Base-by-base conservation (phyloP, 2,113 vertebrate genomes). In the Perognathus longimembris region DNA sequence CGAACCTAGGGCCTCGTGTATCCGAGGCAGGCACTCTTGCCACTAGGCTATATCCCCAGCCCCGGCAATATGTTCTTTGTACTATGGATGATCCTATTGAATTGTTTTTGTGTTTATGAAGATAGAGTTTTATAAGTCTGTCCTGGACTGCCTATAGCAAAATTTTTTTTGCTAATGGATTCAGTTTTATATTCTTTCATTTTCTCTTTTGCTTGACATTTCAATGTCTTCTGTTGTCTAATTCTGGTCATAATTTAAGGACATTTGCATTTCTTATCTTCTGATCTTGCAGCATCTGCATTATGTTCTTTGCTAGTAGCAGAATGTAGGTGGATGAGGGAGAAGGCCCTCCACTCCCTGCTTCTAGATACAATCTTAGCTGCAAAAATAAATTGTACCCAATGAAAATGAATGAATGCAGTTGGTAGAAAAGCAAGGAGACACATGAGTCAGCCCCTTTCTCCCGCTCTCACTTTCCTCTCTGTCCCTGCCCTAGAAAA, bases 181-280 rank as follows among this genome's bases (percentile, higher is more conserved):
- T 92, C 21, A 45, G 28, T 78, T 78, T 59, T 73, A 12, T 50
- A 42, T 78, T 69, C 57, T 69, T 50, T 86, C 45, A 15, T 91
- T 89, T 93, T 80, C 38, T 92, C 42, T 64, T 76, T 78, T 50
- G 24, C 76, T 57, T 90, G 86, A 67, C 36, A 57, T 76, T 81
- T 92, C 70, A 54, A 54, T 30, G 73, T 34, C 59, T 70, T 66
- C 40, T 84, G 82, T 75, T 87, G 34, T 75, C 20, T 76, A 42
- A 59, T 9, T 70, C 77, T 79, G 42, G n/a, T 76, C 71, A 6
- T 24, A 76, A 79, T 22, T 70, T 87, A 32, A 81, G 69, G 40
- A 69, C 36, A 42, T 79, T 75, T 89, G 91, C 38, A 93, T 86
- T 66, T 85, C 75, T 94, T 45, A 82, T 77, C n/a, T 74, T 85